Base-by-base conservation (phyloP, 2,888 invertebrate genomes). In the Esperia sulphurella region DNA sequence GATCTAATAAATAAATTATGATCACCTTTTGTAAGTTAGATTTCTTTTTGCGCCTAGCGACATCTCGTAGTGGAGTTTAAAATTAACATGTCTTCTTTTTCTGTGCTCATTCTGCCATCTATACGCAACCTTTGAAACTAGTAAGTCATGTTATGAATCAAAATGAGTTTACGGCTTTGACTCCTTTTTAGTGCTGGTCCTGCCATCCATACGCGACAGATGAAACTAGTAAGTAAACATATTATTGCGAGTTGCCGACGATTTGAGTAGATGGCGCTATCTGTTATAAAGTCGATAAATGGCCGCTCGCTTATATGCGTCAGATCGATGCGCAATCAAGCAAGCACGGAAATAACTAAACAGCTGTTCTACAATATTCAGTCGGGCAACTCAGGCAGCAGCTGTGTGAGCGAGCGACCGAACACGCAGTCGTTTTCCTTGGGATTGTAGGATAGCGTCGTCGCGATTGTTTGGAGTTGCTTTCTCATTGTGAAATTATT, bases 341-440 rank as follows among this genome's bases (percentile, higher is more conserved):
- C 84, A 75, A 79, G 79, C 79, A 85, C 87, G 77, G 85, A 89
- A 88, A 85, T 87, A 89, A 79, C 80, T 79, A 79, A 79, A 88
- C 89, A 88, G 90, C 90, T 89, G 89, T 89, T 87, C 79, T 68
- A 83, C 79, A 85, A 84, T 88, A 86, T 87, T 88, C 83, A 79
- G 65, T 85, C 81, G 79, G 86, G 85, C 87, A 85, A 85, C 87
- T 82, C 85, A 74, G 77, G 68, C 72, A 76, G 81, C 79, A 84
- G 79, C 79, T 83, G 82, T 78, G 71, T 41, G 51, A 40, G 42
- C 38, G 53, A 59, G 52, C 59, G 52, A 63, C 61, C 70, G 54
- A 63, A 63, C 71, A 79, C 77, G 78, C 82, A 79, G 80, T 68
- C 77, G 85, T 83, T 87, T 88, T 86, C 79, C 82, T 86, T 83